Conservation (phyloP, 2,113 vertebrate species). For the Rhinopomastus cyanomelas region DNA sequence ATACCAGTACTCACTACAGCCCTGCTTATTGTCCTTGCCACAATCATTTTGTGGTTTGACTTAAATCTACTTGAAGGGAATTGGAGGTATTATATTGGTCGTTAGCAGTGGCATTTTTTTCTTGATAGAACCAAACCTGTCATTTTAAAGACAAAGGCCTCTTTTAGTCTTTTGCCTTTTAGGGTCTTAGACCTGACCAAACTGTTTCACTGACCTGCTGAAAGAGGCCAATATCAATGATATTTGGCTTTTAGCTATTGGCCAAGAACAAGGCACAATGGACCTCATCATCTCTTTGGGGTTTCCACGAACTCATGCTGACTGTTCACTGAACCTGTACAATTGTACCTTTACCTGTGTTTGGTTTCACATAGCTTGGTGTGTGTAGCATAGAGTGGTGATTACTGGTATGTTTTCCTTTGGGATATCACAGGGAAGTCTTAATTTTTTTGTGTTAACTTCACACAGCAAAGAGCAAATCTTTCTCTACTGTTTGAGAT, state of each 20-base stretch:
- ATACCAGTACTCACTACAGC: accelerated
- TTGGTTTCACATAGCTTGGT: background rate
- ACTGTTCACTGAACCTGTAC: background rate
- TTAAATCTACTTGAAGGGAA: background rate
- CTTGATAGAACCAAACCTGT: background rate
- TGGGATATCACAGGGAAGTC: background rate
- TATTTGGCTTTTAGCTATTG: background rate
- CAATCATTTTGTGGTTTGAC: background rate
- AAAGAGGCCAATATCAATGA: background rate
- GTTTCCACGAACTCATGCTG: background rate
- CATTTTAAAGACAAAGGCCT: background rate
- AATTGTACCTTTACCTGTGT: background rate
- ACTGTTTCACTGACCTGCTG: background rate
- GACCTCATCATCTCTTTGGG: background rate
- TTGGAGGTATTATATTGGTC: background rate
- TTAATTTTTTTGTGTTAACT: background rate
- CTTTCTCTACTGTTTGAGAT: background rate
- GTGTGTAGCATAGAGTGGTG: background rate
- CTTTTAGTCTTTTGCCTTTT: background rate
- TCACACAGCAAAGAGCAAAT: background rate
- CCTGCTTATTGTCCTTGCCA: background rate
- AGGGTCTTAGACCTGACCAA: background rate
- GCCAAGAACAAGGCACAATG: background rate
- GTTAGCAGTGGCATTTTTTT: background rate
- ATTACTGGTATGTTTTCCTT: background rate